Evolutionary conservation across 2,888 invertebrate species (phyloP).

Genomic region (Rotaria macrura): DNA sequence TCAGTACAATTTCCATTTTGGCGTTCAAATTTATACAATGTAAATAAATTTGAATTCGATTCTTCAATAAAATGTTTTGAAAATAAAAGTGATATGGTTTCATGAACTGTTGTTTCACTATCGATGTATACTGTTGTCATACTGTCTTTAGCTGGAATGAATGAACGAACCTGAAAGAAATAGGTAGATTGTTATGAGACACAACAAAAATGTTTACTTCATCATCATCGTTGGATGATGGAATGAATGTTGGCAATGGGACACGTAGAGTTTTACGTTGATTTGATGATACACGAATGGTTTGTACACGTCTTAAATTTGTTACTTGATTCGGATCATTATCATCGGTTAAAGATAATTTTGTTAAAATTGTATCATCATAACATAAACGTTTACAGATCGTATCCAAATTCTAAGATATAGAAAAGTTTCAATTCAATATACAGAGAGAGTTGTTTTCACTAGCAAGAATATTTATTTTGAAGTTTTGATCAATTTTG

Average conservation of each 20-base stretch:
- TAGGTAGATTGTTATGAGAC: not conserved
- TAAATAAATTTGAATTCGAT: not conserved
- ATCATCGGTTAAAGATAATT: not conserved
- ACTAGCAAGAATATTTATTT: too few species aligned
- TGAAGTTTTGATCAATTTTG: too few species aligned
- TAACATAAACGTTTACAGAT: not conserved
- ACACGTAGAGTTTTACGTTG: not conserved
- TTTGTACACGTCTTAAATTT: slow-evolving; percentile 1
- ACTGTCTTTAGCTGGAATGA: slow-evolving; percentile 13
- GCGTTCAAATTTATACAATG: not conserved
- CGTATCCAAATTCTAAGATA: not conserved
- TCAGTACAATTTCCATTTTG: not conserved
- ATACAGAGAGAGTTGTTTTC: too few species aligned
- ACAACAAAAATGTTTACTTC: not conserved
- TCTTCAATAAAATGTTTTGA: not conserved
- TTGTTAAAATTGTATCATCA: slow-evolving; percentile 2
- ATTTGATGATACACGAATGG: not conserved
- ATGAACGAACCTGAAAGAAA: not conserved
- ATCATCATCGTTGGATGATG: not conserved
- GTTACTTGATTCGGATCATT: not conserved
- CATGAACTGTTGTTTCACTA: not conserved
- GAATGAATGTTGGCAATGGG: not conserved
- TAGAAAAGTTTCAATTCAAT: not conserved
- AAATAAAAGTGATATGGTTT: not conserved
- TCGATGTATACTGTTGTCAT: not conserved